A percentile compares a stretch with the other conserved stretches of the same genome.
phyloP scores from a whole-genome alignment of 2,888 invertebrate genomes.

The Anthophora plumipes region DNA sequence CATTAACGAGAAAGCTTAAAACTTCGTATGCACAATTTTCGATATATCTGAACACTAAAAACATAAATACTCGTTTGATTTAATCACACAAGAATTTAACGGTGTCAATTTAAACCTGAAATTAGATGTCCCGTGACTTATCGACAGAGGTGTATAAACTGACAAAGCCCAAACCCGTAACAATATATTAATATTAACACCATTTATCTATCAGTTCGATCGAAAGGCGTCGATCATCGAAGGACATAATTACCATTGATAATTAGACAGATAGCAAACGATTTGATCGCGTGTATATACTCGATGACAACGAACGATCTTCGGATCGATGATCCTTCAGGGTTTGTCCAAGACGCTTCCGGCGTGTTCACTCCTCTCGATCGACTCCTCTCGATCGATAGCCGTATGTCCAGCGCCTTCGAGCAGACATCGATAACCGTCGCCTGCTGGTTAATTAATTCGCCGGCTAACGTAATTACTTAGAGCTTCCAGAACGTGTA shows the following conservation, averaged over 20 bases:
- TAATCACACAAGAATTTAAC: too few species aligned
- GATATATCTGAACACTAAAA: too few species aligned
- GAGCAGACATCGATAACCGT: constrained; percentile 72
- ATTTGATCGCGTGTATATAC: neutral
- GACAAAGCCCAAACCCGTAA: too few species aligned
- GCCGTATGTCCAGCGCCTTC: constrained; percentile 59
- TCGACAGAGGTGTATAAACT: too few species aligned
- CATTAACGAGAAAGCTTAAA: too few species aligned
- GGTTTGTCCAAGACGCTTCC: constrained; percentile 50
- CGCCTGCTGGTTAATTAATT: constrained; percentile 80
- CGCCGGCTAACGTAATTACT: constrained; percentile 80
- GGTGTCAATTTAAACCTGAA: too few species aligned
- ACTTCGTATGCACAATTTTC: too few species aligned
- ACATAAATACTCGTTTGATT: too few species aligned
- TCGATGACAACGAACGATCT: constrained; percentile 47
- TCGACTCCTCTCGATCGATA: constrained; percentile 50
- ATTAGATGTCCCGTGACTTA: too few species aligned
- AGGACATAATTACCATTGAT: constrained; percentile 32
- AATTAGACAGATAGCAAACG: constrained; percentile 36
- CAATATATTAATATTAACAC: constrained; percentile 27
- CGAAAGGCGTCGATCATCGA: constrained; percentile 18
- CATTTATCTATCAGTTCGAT: constrained; percentile 10
- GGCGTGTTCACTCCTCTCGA: constrained; percentile 57
- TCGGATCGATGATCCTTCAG: constrained; percentile 56
- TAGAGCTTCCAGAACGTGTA: constrained; percentile 58